Base-by-base conservation (phyloP, 1,140 invertebrate genomes). In the Popillia japonica region DNA sequence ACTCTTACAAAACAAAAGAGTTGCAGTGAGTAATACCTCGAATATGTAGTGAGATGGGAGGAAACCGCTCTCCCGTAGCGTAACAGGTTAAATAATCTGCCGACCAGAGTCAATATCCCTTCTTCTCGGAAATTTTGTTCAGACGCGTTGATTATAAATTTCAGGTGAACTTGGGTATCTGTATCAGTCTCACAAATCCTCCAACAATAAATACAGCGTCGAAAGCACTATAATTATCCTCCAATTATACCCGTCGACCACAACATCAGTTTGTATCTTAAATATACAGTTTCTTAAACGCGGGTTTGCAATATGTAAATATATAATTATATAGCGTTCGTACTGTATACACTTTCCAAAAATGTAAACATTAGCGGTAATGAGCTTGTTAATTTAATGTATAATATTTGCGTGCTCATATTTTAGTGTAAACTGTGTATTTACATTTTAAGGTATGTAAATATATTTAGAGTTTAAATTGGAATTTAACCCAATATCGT, bases 71-170 rank as follows among this genome's bases (percentile, higher is more conserved):
- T 55, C 48, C 48, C 17, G 6, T 17, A 17, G 48, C 48, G 14
- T 55, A 17, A 55, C 48, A 55, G 48, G 48, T 55, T 55, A 55
- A 55, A 55, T 55, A 55, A 55, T 55, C 48, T 17, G 48, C 17
- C 48, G 48, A 6, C 17, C 48, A n/a, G 48, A 55, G 48, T 55
- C 48, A 55, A 55, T n/a, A 55, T 55, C 48, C 48, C 48, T 55
- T 55, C 48, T 55, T 55, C 48, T 55, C 48, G 48, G 48, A 55
- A 55, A 55, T 55, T 55, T 55, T 7, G 17, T 17, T 55, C 48
- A 55, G 48, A 55, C 48, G 48, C 48, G 48, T 55, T 55, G n/a
- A 55, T 55, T 55, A 55, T 17, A 55, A 17, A 55, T 55, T 55
- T 55, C 14, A 55, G 48, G 14, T n/a, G 48, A 55, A 55, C 48